Evolutionary conservation across 1,140 invertebrate species (phyloP), one percentile per base, ranked within the genome.

Genomic region (Mamestra configurata): DNA sequence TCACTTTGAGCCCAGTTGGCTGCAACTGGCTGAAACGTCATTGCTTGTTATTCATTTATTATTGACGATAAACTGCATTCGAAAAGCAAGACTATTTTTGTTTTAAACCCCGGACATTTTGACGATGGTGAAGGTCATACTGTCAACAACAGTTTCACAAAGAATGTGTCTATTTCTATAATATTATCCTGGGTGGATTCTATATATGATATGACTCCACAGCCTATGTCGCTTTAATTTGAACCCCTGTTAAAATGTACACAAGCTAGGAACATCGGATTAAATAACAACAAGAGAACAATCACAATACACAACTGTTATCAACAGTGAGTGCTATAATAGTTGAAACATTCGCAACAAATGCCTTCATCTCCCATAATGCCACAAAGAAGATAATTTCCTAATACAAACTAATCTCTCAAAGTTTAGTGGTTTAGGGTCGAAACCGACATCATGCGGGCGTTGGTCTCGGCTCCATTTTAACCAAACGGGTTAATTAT

Each of bases 371-470:
- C 40, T 51, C 71, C 53, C 24, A 31, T 76, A 53, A 53, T 53
- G 59, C 53, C 24, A 53, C 75, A 66, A 77, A 68, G 75, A 77
- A 77, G 75, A 77, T 77, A 66, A 77, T 77, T 77, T 77, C 46
- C 75, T 77, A 76, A 77, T 77, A 77, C 59, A 37, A 77, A 77
- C 75, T 77, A 79, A 80, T 82, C 73, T 80, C 76, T 75, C 77
- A 81, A 81, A 81, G 80, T 76, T 71, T 37, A 64, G 80, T 70
- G 80, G 80, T 81, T 72, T 81, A 73, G 59, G 75, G 55, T 77
- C 55, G 53, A 43, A 20, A 71, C 79, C 66, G 46, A 77, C 70
- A 75, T 66, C 76, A 81, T 78, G 76, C 76, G 80, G 80, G 79
- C 76, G 75, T 77, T 57, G 66, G 61, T 77, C 79, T 81, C 75